Base-by-base conservation (phyloP, 2,888 invertebrate species). In the Lottia scabra region DNA sequence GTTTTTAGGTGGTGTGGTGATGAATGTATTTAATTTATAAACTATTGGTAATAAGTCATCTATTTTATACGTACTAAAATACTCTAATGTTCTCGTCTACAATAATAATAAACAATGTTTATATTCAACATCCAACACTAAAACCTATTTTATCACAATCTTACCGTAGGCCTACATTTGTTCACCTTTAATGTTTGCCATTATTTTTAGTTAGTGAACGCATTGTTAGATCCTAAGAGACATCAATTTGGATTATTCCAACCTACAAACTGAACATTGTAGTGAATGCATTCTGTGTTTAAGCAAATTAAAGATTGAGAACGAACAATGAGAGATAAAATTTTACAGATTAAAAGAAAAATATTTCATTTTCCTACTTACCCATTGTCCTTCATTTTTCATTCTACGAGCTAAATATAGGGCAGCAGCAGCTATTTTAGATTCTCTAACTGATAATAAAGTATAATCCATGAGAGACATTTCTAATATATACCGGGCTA, bases 401-500 rank as follows among this genome's bases (percentile, higher is more conserved):
- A 99, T 97, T 81, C 93, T 92, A 73, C 97, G 91, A 16, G 99
- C 97, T 76, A 99, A 92, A 84, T 94, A 94, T 16, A 99, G 92
- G 44, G 95, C 93, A 63, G 97, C 96, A 63, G 96, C 94, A 27
- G 98, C 99, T 91, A 98, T 91, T 91, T 95, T 93, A 70, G 97
- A 97, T 90, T 99, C 99, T 12, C 94, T 93, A 75, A 93, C 91
- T 46, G 91, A 91, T 78, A 95, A 92, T 71, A 96, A 93, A 15
- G 92, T 91, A 90, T 98, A 98, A 88, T 98, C 97, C 94, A 98
- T 94, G 77, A 99, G 91, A 1, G 97, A 95, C 87, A 94, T 93
- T 90, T 99, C 99, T 86, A 99, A 92, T 86, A 99, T 95, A 91
- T 93, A 99, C 76, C 99, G 93, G 43, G 98, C 97, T 85, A 99